Evolutionary conservation across 1,140 invertebrate genomes (phyloP).

Genomic region (Monomorium pharaonis): DNA sequence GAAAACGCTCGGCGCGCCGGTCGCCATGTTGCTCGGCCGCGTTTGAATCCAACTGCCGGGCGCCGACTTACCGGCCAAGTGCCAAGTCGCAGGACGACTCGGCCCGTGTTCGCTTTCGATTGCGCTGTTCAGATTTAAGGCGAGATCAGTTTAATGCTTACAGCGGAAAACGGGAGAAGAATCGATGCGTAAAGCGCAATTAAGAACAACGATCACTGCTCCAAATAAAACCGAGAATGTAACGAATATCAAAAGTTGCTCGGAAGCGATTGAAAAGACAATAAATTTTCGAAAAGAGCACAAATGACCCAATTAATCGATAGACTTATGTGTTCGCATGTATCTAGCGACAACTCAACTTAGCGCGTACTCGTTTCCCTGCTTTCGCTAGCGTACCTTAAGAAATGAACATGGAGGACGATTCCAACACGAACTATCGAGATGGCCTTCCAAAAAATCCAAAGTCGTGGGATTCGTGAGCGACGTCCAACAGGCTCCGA

Average conservation of each 20-base stretch:
- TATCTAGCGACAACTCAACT: neutral
- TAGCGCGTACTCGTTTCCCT: neutral
- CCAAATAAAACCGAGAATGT: neutral
- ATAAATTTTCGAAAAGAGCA: neutral
- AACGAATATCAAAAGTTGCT: neutral
- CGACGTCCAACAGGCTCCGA: neutral
- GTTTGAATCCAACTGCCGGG: neutral
- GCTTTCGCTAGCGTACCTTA: too few species aligned
- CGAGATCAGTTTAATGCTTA: neutral
- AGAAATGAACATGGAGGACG: neutral
- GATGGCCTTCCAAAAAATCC: neutral
- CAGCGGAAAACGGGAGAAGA: too few species aligned
- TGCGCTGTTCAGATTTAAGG: neutral
- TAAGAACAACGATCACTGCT: neutral
- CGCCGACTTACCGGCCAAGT: neutral
- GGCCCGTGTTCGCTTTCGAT: neutral
- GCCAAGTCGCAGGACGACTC: neutral
- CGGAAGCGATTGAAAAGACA: neutral
- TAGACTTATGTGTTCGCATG: neutral
- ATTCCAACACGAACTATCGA: neutral
- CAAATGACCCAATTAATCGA: neutral
- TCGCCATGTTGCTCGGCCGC: conserved; percentile 29
- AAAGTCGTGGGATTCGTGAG: neutral
- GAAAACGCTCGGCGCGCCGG: conserved; percentile 45
- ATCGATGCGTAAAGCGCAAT: neutral